These are phyloP conservation scores for Cryptoleucopteryx plumbea DNA, from an alignment of 2,113 vertebrate genomes.

Conservation along the genomic window DNA sequence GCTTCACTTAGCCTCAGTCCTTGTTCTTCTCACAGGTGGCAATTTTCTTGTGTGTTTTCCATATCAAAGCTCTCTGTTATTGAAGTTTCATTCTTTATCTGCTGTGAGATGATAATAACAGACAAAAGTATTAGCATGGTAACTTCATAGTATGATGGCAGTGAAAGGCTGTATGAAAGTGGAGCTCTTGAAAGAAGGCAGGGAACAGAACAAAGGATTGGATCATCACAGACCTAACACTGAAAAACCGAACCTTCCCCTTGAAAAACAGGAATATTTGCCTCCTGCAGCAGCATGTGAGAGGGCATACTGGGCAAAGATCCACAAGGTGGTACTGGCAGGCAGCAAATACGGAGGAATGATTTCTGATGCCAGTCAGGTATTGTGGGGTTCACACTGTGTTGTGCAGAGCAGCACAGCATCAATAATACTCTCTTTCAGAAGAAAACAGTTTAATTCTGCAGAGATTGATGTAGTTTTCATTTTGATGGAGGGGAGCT, in stretches of 20 bases:
- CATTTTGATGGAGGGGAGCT: background rate
- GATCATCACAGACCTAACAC: background rate
- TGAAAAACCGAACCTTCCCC: background rate
- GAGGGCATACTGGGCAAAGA: background rate
- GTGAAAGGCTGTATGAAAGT: background rate
- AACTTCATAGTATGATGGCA: background rate
- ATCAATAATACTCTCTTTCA: background rate
- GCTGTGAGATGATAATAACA: background rate
- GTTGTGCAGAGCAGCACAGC: accelerated
- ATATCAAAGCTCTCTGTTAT: background rate
- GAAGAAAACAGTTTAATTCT: background rate
- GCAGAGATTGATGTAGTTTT: background rate
- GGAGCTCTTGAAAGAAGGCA: background rate
- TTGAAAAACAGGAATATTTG: background rate
- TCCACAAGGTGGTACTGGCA: background rate
- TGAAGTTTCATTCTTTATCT: background rate
- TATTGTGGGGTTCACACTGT: background rate
- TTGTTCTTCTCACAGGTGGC: background rate
- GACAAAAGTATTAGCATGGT: background rate
- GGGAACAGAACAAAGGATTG: background rate
- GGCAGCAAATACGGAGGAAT: background rate
- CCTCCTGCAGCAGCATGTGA: background rate
- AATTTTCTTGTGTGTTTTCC: background rate
- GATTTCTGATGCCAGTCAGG: background rate
- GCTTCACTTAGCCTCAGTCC: background rate